phyloP scores from a whole-genome alignment of 2,113 vertebrate genomes.

The Nycticryphes semicollaris region DNA sequence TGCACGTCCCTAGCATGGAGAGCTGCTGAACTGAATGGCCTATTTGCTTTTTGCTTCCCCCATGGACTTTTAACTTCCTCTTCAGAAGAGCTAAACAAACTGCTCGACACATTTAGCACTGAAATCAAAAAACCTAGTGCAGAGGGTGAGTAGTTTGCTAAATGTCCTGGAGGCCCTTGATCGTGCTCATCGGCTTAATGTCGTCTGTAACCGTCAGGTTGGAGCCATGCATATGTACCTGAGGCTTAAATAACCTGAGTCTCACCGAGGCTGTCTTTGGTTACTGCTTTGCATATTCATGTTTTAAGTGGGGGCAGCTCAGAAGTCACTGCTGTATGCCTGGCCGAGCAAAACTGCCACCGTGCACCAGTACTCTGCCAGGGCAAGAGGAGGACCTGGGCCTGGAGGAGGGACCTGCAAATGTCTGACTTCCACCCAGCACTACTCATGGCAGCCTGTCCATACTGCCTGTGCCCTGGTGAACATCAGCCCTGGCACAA shows the following conservation, averaged over 20 bases:
- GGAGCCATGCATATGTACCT: conserved; percentile 10
- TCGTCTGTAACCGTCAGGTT: neutral
- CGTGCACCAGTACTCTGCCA: rapidly evolving
- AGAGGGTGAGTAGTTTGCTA: neutral
- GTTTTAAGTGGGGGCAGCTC: neutral
- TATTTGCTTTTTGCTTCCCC: neutral
- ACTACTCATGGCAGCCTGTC: neutral
- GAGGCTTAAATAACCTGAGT: neutral
- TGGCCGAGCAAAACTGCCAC: rapidly evolving
- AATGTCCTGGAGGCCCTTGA: neutral
- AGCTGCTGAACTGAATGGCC: neutral
- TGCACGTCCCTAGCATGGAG: neutral
- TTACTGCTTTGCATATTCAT: conserved; percentile 17
- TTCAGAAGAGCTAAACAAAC: neutral
- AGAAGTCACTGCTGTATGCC: neutral
- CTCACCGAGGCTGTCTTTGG: neutral
- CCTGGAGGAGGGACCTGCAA: neutral
- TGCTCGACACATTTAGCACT: neutral
- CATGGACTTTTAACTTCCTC: neutral
- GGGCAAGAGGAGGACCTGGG: neutral
- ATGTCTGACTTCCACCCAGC: rapidly evolving
- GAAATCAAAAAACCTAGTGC: neutral
- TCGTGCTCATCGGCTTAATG: neutral
- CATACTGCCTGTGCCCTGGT: rapidly evolving
- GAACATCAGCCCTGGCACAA: neutral